Base-by-base conservation (phyloP, 2,113 vertebrate genomes). In the Paraplagusia blochii region DNA sequence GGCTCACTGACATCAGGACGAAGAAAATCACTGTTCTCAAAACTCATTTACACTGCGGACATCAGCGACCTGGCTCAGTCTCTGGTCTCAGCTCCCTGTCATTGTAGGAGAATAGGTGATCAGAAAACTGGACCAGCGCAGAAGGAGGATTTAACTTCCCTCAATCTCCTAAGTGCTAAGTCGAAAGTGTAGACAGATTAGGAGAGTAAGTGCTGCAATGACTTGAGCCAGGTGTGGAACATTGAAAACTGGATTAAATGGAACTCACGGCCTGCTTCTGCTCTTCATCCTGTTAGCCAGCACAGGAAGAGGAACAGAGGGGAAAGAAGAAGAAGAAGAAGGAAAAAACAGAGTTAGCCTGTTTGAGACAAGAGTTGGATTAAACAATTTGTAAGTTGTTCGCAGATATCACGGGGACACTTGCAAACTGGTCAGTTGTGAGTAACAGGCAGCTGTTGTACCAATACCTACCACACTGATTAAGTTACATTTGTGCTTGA, bases 181-280 rank as follows among this genome's bases (percentile, higher is more conserved):
- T 51, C 18, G 6, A 42, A 29, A 19, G 14, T 15, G n/a, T 1
- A 33, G 72, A 9, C 3, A 62, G 38, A 58, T 60, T 45, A 54
- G 12, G 22, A 29, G 22, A 29, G 52, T 58, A 56, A 69, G 40
- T 58, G 53, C 81, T 81, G 66, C 69, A 29, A 29, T 6, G 83
- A 66, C 70, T 76, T 55, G 62, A 63, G 36, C 48, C 55, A 69
- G 29, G 57, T 80, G 81, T 38, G 52, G 54, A 71, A 49, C 57
- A 36, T 61, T 51, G 44, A 45, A 72, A 79, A 81, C 63, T 72
- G 72, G 75, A 80, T 82, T 69, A 67, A 72, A 34, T 71, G 63
- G 63, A 84, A 96, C 95, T 96, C 94, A 97, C 95, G 86, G 93
- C 90, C 93, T 95, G 94, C 74, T 95, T 98, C 84, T 98, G 95